Conservation (phyloP, 2,888 invertebrate species). For the Sarcophaga rosellei region DNA sequence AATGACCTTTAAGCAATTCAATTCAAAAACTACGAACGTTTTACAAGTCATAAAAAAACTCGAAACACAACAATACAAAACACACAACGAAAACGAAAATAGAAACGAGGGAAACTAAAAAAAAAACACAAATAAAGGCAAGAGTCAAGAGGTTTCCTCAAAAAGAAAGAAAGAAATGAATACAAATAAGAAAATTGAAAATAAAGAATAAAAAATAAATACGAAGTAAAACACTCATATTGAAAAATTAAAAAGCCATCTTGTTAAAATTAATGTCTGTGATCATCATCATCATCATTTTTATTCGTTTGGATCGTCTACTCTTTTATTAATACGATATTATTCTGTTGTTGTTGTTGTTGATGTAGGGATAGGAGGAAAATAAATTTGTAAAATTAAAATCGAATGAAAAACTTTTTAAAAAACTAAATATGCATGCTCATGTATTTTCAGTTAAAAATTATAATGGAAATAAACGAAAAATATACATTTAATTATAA, state of each 20-base stretch:
- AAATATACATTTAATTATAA: constrained; percentile 59
- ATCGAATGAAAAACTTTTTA: too few species aligned
- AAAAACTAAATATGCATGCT: neutral
- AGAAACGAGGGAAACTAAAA: neutral
- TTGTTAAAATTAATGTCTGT: constrained; percentile 56
- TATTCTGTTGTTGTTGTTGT: neutral
- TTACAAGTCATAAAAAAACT: constrained; percentile 37
- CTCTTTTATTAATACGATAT: constrained; percentile 7
- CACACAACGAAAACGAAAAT: neutral
- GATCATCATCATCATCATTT: neutral
- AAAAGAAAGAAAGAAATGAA: constrained; percentile 31
- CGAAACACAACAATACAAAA: constrained; percentile 18
- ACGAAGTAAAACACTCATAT: constrained; percentile 42
- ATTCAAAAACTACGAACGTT: constrained; percentile 28
- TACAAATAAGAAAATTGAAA: constrained; percentile 21
- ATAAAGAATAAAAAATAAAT: constrained; percentile 29
- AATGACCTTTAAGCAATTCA: constrained; percentile 48
- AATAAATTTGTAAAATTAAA: neutral
- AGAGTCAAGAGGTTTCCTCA: constrained; percentile 58
- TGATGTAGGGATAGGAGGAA: neutral
- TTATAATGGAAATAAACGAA: neutral
- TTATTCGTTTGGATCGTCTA: constrained; percentile 37
- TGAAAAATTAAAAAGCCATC: constrained; percentile 58
- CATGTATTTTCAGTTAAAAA: too few species aligned
- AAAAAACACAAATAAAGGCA: neutral